Conservation (phyloP, 1,140 invertebrate species). For the Antheraea mylitta region DNA sequence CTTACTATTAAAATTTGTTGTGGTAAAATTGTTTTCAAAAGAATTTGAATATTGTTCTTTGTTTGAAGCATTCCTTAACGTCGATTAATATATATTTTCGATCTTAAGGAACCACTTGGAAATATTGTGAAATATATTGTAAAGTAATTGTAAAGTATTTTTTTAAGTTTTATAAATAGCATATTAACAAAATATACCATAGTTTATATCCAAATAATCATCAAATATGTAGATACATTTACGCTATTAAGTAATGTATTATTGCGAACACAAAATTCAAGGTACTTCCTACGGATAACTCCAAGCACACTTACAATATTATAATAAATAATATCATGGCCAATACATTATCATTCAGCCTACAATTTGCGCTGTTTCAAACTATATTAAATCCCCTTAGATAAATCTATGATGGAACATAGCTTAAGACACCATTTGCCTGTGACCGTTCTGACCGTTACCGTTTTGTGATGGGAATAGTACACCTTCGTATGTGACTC, state of each 20-base stretch:
- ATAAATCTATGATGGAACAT: not conserved
- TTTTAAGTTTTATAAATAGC: too few relatives aligned
- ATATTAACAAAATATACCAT: too few relatives aligned
- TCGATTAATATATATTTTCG: too few relatives aligned
- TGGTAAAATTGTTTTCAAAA: too few relatives aligned
- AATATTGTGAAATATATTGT: too few relatives aligned
- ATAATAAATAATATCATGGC: not conserved
- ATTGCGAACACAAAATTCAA: not conserved
- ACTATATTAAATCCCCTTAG: not conserved
- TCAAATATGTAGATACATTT: too few relatives aligned
- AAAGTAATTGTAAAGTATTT: too few relatives aligned
- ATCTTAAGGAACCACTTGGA: too few relatives aligned
- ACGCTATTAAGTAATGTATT: not conserved
- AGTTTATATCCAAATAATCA: too few relatives aligned
- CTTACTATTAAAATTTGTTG: too few relatives aligned
- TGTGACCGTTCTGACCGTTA: slow-evolving; percentile 76
- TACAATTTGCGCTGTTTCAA: not conserved
- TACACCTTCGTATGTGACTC: slow-evolving; percentile 93
- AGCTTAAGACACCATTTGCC: slow-evolving; percentile 70
- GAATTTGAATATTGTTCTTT: too few relatives aligned
- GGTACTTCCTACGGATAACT: not conserved
- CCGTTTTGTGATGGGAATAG: slow-evolving; percentile 84
- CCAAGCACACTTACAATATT: not conserved
- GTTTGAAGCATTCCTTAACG: too few relatives aligned
- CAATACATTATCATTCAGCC: not conserved